A percentile compares a stretch with the other conserved stretches of the same genome.
These are phyloP conservation scores for Hyperoplus immaculatus DNA, from an alignment of 2,797 vertebrate genomes.

Conservation along the genomic window DNA sequence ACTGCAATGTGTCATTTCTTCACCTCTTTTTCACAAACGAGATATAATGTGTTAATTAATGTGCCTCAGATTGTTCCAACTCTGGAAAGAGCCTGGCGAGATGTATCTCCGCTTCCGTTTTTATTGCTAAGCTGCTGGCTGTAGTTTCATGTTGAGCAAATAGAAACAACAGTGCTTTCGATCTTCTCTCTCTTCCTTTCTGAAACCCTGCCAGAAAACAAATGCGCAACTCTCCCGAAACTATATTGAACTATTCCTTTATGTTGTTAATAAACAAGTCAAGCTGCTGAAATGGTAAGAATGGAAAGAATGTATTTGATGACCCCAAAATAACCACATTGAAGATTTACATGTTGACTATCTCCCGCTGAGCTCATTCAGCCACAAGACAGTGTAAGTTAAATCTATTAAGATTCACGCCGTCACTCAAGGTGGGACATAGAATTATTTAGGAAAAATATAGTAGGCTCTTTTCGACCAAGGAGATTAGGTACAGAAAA, in stretches of 20 bases:
- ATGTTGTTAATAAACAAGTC: neutral
- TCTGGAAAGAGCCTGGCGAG: neutral
- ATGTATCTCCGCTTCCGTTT: neutral
- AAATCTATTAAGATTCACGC: constrained; percentile 55
- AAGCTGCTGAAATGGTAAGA: neutral
- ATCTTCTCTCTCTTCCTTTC: neutral
- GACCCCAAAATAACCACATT: neutral
- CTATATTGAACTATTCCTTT: neutral
- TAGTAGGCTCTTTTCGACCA: constrained; percentile 59
- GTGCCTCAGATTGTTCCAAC: neutral
- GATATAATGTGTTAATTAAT: neutral
- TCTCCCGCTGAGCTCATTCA: constrained; percentile 21
- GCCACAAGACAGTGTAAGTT: constrained; percentile 38
- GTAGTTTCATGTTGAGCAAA: neutral
- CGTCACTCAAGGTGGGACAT: constrained; percentile 59
- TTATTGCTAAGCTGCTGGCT: neutral
- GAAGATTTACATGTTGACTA: constrained; percentile 16
- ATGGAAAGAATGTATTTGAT: constrained; percentile 19
- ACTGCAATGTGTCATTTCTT: constrained; percentile 1
- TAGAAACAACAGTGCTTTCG: neutral
- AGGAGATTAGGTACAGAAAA: constrained; percentile 71
- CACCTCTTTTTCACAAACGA: neutral
- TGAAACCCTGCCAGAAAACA: neutral
- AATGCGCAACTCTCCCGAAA: neutral
- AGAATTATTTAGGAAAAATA: constrained; percentile 67